These are phyloP conservation scores for Malurus splendens DNA, from an alignment of 2,797 vertebrate genomes.

Conservation along the genomic window DNA sequence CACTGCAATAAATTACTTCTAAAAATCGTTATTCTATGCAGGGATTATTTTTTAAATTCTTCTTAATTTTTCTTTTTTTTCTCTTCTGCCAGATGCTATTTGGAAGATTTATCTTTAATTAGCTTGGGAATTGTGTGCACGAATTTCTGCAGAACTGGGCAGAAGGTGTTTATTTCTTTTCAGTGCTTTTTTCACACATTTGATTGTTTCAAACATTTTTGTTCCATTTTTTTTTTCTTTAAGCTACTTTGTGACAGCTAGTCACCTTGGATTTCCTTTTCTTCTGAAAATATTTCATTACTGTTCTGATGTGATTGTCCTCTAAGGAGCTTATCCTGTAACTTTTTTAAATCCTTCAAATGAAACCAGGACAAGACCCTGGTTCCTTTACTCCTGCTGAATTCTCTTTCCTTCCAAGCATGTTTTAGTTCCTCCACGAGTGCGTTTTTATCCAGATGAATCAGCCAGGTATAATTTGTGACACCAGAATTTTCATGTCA, in stretches of 20 bases:
- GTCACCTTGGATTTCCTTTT: constrained; percentile 11
- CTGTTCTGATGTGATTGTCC: neutral
- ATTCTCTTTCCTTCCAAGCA: neutral
- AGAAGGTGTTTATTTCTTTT: neutral
- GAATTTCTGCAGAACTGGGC: neutral
- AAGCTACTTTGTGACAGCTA: neutral
- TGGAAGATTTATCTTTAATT: neutral
- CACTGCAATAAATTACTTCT: neutral
- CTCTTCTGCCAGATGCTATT: neutral
- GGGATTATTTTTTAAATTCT: neutral
- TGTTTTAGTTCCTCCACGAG: neutral
- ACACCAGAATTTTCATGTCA: neutral
- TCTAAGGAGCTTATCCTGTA: neutral
- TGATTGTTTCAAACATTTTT: neutral
- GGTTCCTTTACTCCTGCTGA: neutral
- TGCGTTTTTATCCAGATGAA: neutral
- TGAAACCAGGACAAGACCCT: neutral
- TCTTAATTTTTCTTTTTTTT: neutral
- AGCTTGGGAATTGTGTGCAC: neutral
- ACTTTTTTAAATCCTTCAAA: neutral
- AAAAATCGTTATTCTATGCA: neutral
- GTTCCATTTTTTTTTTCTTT: neutral
- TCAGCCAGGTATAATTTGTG: neutral
- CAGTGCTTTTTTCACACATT: neutral
- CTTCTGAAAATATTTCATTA: neutral